Evolutionary conservation across 64 coral and sea anemone genomes (phyloP), one percentile per base, ranked within the genome.

Genomic region (Porites lutea): DNA sequence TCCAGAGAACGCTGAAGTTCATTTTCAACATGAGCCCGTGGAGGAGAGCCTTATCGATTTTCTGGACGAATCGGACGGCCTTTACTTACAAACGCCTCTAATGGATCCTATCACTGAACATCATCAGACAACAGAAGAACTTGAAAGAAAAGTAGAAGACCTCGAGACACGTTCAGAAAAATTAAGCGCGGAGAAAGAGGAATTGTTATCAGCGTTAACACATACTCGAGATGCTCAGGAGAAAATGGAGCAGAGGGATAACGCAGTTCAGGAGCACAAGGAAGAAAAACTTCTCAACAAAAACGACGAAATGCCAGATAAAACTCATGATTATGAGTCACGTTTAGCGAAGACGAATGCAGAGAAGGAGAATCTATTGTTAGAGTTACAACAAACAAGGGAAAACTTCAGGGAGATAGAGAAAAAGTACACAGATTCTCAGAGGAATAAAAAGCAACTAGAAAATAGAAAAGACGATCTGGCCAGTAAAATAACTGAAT

Each of bases 321-420:
- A 88, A 19, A 59, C 88, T 50, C 75, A 83, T 43, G 87, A 77
- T 65, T 89, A 88, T 83, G 92, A 97, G 58, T 11, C 19, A 43
- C 55, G 85, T 76, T 53, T 93, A 18, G 62, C 90, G 48, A 59
- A 54, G 65, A 57, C 87, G 57, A 78, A 67, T 16, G 74, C 68
- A 72, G 84, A 93, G 27, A 96, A 92, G 3, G 72, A 84, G 64
- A 88, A 74, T 48, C 57, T 96, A 18, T 88, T 80, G 48, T 66
- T 48, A n/a, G 89, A 90, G 64, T 67, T 96, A 69, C 16, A 52
- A 70, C 43, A 91, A 83, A 65, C 83, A 51, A 88, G 54, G 11
- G 88, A 88, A 37, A 87, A 74, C 50, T 5, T 91, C 13, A 90
- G 91, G 15, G 27, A 82, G 3, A 59, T 77, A 21, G 27, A 78